Conservation (phyloP, 2,888 invertebrate species). For the Andrena bicolor region DNA sequence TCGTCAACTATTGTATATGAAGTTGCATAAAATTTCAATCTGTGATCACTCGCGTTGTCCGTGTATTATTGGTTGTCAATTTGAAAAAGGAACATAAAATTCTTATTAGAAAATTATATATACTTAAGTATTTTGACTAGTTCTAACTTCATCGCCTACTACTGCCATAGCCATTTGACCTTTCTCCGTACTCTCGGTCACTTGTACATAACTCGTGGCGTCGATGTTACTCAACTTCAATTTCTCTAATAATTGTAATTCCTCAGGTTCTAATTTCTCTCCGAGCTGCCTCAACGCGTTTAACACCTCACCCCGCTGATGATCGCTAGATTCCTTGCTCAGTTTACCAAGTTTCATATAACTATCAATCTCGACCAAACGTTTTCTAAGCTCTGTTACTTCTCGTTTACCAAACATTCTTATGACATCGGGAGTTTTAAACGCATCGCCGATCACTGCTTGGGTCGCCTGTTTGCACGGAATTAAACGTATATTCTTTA, state of each 20-base stretch:
- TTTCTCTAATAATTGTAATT: conserved; percentile 86
- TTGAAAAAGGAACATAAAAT: conserved; percentile 4
- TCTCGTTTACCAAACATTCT: conserved; percentile 90
- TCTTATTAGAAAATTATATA: background rate
- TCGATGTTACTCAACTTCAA: conserved; percentile 83
- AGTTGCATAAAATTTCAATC: background rate
- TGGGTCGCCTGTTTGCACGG: conserved; percentile 87
- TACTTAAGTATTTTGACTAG: conserved; percentile 67
- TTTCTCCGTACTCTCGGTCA: conserved; percentile 81
- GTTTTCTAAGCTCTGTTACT: conserved; percentile 88
- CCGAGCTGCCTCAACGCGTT: conserved; percentile 86
- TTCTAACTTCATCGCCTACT: conserved; percentile 78
- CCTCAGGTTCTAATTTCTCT: conserved; percentile 85
- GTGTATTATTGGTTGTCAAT: background rate
- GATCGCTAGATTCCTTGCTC: conserved; percentile 84
- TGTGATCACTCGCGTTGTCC: background rate
- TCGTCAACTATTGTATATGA: background rate
- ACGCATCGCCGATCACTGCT: conserved; percentile 91
- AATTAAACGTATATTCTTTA: background rate
- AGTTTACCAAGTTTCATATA: conserved; percentile 88
- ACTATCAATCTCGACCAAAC: conserved; percentile 87
- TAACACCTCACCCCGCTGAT: conserved; percentile 86
- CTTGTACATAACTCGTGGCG: conserved; percentile 85
- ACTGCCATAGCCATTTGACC: conserved; percentile 76
- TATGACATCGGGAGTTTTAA: conserved; percentile 91